Conservation (phyloP, 2,888 invertebrate species). For the Euplexia lucipara region DNA sequence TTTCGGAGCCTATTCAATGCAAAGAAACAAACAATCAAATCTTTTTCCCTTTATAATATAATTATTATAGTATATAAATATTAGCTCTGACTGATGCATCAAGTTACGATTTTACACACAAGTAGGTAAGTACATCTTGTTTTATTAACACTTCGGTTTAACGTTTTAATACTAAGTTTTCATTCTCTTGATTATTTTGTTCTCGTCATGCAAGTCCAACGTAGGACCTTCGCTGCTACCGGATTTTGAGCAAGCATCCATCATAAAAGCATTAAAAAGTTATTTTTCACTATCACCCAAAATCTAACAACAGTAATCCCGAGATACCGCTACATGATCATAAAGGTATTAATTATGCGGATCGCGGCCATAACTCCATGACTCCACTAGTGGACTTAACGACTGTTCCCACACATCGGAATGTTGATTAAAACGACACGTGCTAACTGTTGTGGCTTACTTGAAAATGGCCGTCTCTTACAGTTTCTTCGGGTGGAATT, state of each 20-base stretch:
- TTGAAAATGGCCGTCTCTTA: neutral
- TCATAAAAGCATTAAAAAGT: slow-evolving; percentile 10
- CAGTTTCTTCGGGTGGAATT: neutral
- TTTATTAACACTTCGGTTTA: too few relatives aligned
- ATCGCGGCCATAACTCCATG: slow-evolving; percentile 38
- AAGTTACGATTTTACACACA: too few relatives aligned
- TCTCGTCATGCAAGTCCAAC: neutral
- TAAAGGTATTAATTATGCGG: slow-evolving; percentile 61
- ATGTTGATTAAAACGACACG: slow-evolving; percentile 61
- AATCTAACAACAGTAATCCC: slow-evolving; percentile 28
- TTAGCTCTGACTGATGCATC: too few relatives aligned
- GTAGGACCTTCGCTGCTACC: neutral
- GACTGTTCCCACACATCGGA: slow-evolving; percentile 44
- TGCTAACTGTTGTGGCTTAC: slow-evolving; percentile 41
- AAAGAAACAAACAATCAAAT: too few relatives aligned
- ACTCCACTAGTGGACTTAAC: slow-evolving; percentile 53
- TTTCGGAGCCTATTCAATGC: too few relatives aligned
- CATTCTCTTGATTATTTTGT: too few relatives aligned
- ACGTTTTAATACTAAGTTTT: too few relatives aligned
- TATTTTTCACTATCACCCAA: slow-evolving; percentile 4
- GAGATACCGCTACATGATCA: slow-evolving; percentile 50
- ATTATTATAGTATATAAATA: too few relatives aligned
- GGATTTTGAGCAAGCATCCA: neutral
- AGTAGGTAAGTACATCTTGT: too few relatives aligned
- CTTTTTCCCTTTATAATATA: too few relatives aligned